phyloP scores from a whole-genome alignment of 2,888 invertebrate species.

The Ctena decussata region DNA sequence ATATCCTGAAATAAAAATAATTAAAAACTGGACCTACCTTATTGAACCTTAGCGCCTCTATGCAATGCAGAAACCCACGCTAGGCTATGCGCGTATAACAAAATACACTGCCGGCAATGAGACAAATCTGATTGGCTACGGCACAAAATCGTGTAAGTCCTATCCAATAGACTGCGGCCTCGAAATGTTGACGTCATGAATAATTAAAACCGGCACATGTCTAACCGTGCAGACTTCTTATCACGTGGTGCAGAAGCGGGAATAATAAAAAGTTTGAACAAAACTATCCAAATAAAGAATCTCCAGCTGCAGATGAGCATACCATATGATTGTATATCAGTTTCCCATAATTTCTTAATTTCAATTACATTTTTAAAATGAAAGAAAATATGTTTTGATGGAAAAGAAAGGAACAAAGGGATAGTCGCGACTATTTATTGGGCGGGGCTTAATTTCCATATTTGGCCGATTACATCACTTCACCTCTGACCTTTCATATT shows the following conservation, averaged over 20 bases:
- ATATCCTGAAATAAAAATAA: not conserved
- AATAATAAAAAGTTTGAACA: not conserved
- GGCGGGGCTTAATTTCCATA: slow-evolving; percentile 66
- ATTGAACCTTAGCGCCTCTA: not conserved
- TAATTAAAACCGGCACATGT: not conserved
- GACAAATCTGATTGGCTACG: not conserved
- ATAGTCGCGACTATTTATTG: no score
- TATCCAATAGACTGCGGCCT: not conserved
- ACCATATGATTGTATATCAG: no score
- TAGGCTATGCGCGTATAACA: not conserved
- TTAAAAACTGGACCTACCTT: not conserved
- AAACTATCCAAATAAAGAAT: no score
- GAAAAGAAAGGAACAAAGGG: no score
- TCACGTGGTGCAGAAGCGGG: not conserved
- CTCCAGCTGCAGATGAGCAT: no score
- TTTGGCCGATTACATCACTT: slow-evolving; percentile 57
- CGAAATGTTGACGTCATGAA: not conserved
- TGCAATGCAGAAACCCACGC: slow-evolving; percentile 8
- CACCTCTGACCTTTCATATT: slow-evolving; percentile 69
- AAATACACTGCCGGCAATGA: not conserved
- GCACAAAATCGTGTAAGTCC: not conserved
- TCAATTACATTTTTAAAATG: no score
- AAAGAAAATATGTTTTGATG: no score
- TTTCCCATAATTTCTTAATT: no score
- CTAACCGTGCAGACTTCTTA: not conserved